Conservation (phyloP, 1,140 invertebrate genomes). For the Halotydeus destructor region DNA sequence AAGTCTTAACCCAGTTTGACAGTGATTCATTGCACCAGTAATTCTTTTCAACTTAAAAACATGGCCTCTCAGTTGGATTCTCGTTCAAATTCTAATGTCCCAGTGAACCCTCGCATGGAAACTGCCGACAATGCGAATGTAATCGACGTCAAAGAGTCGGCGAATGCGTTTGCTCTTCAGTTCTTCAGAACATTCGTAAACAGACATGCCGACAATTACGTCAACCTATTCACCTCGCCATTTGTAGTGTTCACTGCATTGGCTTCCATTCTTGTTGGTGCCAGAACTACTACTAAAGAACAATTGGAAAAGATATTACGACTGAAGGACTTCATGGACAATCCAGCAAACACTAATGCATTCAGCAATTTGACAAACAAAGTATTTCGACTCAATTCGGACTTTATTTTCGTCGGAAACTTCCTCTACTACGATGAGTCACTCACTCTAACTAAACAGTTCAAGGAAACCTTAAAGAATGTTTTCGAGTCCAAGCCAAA, state of each 20-base stretch:
- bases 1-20: too few species aligned
- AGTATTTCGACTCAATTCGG: slow-evolving; percentile 11
- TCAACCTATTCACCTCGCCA: slow-evolving; percentile 9
- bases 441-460: not conserved
- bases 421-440: slow-evolving; percentile 11
- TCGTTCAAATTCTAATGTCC: too few species aligned
- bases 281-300: slow-evolving; percentile 6
- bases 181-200: slow-evolving; percentile 4
- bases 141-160: not conserved
- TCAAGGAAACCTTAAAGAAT: slow-evolving; percentile 1
- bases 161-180: slow-evolving; percentile 10
- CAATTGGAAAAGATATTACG: slow-evolving; percentile 7
- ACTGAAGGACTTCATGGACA: not conserved
- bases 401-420: slow-evolving; percentile 8
- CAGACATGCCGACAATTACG: slow-evolving; percentile 5
- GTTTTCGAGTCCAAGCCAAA: slow-evolving; percentile 12
- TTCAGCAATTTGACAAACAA: not conserved
- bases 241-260: slow-evolving; percentile 10
- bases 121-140: too few species aligned
- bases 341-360: not conserved
- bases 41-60: too few species aligned
- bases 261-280: slow-evolving; percentile 9
- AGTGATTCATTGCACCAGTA: too few species aligned
- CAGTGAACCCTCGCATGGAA: too few species aligned
- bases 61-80: too few species aligned